Evolutionary conservation across 2,113 vertebrate genomes (phyloP).

Genomic region (Phasianus colchicus): DNA sequence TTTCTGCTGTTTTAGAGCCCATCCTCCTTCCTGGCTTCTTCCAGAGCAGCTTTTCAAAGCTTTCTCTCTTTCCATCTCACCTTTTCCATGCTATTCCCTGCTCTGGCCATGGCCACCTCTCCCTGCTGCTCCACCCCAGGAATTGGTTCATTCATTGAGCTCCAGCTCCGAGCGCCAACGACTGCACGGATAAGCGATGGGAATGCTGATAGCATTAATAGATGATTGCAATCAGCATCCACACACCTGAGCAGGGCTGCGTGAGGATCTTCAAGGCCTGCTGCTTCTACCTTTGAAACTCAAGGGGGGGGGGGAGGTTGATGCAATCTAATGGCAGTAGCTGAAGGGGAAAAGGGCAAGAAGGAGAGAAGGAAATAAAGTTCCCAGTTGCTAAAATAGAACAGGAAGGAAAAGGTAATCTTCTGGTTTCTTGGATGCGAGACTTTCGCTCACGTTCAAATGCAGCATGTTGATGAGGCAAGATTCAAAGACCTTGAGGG

Average conservation of each 20-base stretch:
- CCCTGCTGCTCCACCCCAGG: constrained; percentile 26
- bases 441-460: background rate
- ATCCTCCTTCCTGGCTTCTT: background rate
- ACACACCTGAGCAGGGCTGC: constrained; percentile 59
- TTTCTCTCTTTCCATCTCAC: background rate
- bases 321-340: constrained; percentile 52
- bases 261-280: constrained; percentile 54
- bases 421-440: constrained; percentile 26
- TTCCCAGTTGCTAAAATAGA: constrained; percentile 49
- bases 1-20: background rate
- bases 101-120: background rate
- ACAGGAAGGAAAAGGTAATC: constrained; percentile 63
- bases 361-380: constrained; percentile 46
- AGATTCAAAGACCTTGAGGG: constrained; percentile 36
- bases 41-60: background rate
- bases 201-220: constrained; percentile 57
- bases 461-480: background rate
- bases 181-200: constrained; percentile 35
- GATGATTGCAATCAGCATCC: constrained; percentile 64
- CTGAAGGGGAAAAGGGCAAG: constrained; percentile 37
- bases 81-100: background rate
- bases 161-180: constrained; percentile 53
- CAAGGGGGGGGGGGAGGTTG: background rate
- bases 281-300: constrained; percentile 57
- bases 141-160: constrained; percentile 48